Conservation (phyloP, 1,140 invertebrate genomes). For the Macrosteles quadrilineatus region DNA sequence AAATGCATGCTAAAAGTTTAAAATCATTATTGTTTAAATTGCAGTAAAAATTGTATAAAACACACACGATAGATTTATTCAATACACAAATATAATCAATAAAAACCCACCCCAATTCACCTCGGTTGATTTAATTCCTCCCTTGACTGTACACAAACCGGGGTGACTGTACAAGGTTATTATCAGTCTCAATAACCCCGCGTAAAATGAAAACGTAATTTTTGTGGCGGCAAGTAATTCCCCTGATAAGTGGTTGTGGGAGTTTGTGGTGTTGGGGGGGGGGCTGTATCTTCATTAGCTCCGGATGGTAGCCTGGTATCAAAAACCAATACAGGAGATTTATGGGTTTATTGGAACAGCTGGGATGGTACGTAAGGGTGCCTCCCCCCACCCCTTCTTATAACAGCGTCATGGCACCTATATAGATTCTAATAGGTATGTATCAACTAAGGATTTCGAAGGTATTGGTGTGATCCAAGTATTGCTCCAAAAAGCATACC, state of each 20-base stretch:
- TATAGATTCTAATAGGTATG: no score
- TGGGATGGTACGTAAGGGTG: neutral
- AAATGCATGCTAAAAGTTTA: no score
- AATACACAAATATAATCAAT: no score
- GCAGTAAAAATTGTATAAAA: no score
- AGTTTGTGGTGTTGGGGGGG: neutral
- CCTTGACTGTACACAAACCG: neutral
- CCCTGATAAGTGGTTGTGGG: neutral
- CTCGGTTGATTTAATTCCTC: slow-evolving; percentile 3
- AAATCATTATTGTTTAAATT: no score
- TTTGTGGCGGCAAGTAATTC: slow-evolving; percentile 8
- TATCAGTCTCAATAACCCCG: neutral
- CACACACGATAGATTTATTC: no score
- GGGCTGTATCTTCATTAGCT: slow-evolving; percentile 5
- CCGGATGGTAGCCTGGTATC: neutral
- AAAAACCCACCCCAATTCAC: no score
- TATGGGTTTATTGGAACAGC: neutral
- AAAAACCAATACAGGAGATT: slow-evolving; percentile 15
- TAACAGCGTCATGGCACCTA: no score
- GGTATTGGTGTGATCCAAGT: no score
- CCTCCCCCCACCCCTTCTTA: neutral
- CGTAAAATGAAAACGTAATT: slow-evolving; percentile 8
- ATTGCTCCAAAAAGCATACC: no score
- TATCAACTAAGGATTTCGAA: no score
- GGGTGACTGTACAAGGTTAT: slow-evolving; percentile 3